Evolutionary conservation across 2,113 vertebrate species (phyloP).

Genomic region (Neolamprologus caudopunctatus): DNA sequence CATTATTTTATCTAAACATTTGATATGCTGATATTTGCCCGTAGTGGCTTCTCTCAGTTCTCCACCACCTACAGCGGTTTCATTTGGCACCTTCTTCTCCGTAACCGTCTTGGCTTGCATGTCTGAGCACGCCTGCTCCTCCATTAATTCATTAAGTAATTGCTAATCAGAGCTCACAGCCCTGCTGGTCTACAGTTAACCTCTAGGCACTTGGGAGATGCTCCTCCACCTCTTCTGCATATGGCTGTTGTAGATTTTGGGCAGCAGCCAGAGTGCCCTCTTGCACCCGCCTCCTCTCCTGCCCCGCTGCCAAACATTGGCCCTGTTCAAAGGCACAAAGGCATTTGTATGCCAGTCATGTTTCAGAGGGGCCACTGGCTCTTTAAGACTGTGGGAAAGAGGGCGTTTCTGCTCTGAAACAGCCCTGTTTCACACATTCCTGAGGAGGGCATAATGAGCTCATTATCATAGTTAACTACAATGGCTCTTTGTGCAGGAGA

Average conservation of each 20-base stretch:
- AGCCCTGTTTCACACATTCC: slow-evolving; percentile 72
- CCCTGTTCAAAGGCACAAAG: background rate
- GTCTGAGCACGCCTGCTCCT: background rate
- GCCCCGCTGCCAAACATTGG: background rate
- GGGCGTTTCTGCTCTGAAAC: slow-evolving; percentile 44
- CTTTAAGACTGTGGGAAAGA: slow-evolving; percentile 64
- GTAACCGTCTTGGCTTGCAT: slow-evolving; percentile 31
- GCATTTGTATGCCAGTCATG: slow-evolving; percentile 67
- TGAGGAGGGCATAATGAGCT: slow-evolving; percentile 72
- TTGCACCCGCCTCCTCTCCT: background rate
- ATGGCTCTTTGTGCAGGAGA: slow-evolving; percentile 71
- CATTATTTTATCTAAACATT: background rate
- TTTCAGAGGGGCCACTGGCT: slow-evolving; percentile 22
- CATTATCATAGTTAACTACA: slow-evolving; percentile 75
- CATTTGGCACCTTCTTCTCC: slow-evolving; percentile 23
- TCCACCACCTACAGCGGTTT: slow-evolving; percentile 11
- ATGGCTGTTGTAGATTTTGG: slow-evolving; percentile 46
- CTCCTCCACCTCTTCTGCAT: slow-evolving; percentile 32
- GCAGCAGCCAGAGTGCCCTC: slow-evolving; percentile 46
- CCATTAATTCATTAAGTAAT: slow-evolving; percentile 32
- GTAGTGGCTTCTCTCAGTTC: background rate
- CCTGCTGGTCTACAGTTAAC: slow-evolving; percentile 50
- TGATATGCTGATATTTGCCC: background rate
- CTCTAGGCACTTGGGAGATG: slow-evolving; percentile 32
- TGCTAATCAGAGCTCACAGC: slow-evolving; percentile 38